These are phyloP conservation scores for Nannoperca obscura DNA, from an alignment of 2,797 vertebrate genomes.

Conservation along the genomic window DNA sequence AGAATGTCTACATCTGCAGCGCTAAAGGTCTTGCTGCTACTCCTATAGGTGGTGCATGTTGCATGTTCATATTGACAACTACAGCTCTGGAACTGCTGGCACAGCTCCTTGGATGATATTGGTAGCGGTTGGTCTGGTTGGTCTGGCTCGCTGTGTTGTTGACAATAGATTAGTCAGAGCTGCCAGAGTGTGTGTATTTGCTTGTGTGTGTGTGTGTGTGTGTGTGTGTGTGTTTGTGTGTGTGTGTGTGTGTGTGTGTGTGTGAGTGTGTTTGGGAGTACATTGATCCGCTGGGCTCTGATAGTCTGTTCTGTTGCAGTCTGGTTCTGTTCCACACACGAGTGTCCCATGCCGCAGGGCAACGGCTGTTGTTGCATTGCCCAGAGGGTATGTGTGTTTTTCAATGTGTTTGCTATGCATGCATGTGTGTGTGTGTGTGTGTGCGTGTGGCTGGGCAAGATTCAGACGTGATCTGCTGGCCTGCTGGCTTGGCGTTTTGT, in stretches of 20 bases:
- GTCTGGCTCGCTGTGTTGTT: conserved; percentile 60
- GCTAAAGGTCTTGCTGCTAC: not conserved
- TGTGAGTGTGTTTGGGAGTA: conserved; percentile 47
- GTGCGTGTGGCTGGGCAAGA: conserved; percentile 49
- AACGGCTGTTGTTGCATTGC: conserved; percentile 66
- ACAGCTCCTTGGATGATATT: conserved; percentile 43
- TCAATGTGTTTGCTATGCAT: conserved; percentile 17
- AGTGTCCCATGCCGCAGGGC: conserved; percentile 55
- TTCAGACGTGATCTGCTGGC: conserved; percentile 58
- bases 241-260: conserved; percentile 35
- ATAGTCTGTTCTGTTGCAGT: conserved; percentile 61
- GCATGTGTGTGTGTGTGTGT: conserved; percentile 39
- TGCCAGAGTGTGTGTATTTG: conserved; percentile 35
- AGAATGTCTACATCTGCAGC: not conserved
- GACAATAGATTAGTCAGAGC: conserved; percentile 73
- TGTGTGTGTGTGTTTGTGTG: conserved; percentile 12
- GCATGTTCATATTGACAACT: conserved; percentile 6
- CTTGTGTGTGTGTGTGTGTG: conserved; percentile 23
- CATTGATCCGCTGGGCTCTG: conserved; percentile 61
- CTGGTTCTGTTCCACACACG: conserved; percentile 62
- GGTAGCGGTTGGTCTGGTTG: conserved; percentile 40
- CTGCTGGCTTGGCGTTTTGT: conserved; percentile 63
- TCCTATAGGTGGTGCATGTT: conserved; percentile 38
- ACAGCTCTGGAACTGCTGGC: conserved; percentile 20
- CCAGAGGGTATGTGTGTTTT: conserved; percentile 56